These are phyloP conservation scores for Trachelus troglodyta DNA, from an alignment of 2,888 invertebrate species.

Conservation along the genomic window DNA sequence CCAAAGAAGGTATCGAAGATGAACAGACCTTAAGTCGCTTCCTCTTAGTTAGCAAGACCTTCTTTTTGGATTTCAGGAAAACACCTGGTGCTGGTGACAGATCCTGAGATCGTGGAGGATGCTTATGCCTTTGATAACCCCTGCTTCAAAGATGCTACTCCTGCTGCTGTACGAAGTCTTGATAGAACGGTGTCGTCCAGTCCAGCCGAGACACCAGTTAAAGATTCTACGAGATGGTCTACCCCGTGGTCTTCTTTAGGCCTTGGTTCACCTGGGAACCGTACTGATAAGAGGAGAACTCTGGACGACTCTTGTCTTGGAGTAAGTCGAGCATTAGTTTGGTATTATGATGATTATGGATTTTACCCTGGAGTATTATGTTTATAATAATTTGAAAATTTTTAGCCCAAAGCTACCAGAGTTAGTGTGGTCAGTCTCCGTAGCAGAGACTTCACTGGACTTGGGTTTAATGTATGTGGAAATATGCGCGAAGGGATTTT, in stretches of 20 bases:
- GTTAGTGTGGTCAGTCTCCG: conserved; percentile 78
- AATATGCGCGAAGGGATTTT: conserved; percentile 91
- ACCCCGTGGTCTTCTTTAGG: conserved; percentile 68
- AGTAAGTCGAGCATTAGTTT: conserved; percentile 55
- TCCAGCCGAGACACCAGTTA: conserved; percentile 37
- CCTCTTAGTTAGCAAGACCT: conserved; percentile 17
- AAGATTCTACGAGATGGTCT: conserved; percentile 54
- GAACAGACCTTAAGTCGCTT: conserved; percentile 12
- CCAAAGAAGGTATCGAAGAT: neutral
- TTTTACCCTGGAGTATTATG: neutral
- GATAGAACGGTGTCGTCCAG: conserved; percentile 48
- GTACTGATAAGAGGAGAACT: conserved; percentile 69
- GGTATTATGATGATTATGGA: conserved; percentile 7
- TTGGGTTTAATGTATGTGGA: conserved; percentile 90
- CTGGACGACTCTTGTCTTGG: conserved; percentile 72
- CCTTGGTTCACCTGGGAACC: conserved; percentile 53
- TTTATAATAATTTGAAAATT: conserved; percentile 13
- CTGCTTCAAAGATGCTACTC: conserved; percentile 72
- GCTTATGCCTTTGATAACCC: conserved; percentile 86
- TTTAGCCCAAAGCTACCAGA: conserved; percentile 69
- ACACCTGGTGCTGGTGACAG: conserved; percentile 78
- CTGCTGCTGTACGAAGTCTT: conserved; percentile 61
- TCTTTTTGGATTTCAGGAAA: conserved; percentile 70
- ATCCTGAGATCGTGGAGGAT: conserved; percentile 81
- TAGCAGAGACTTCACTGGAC: conserved; percentile 88